Evolutionary conservation across 2,113 vertebrate genomes (phyloP), one percentile per base, ranked within the genome.

Genomic region (Myotis brandtii): DNA sequence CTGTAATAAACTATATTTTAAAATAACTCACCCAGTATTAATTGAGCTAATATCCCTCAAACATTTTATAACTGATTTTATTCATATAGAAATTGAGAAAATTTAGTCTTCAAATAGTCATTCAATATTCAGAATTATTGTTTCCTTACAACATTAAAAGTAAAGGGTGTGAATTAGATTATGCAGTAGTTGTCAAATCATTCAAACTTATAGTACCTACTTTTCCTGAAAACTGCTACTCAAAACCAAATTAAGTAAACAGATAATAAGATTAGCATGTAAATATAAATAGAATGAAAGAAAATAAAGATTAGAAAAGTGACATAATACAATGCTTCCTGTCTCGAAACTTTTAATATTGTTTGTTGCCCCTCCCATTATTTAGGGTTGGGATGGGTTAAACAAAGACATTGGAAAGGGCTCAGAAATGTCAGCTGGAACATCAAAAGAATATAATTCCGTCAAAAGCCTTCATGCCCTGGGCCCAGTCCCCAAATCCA

Each of bases 31-130:
- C 8, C 0, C 16, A 48, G 20, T 9, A 43, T 27, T 62, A 82
- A 37, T 23, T 87, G 30, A 3, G 25, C 27, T 76, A 32, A 32
- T 76, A 17, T 48, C 30, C 72, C 46, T 85, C 62, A 84, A 72
- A 93, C 23, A 80, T 89, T 75, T 80, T 73, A 20, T 64, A 81
- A 76, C 10, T 88, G 25, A 93, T 75, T 91, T 94, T 91, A 40
- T 27, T 46, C 67, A 69, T 69, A 91, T 6, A 73, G 16, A 96
- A 88, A 89, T 2, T 67, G 40, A 87, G 1, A 34, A 86, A 88
- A 30, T 76, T 85, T 89, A 64, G 46, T 43, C 83, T 75, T 82
- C 52, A 89, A 91, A 50, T 11, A 84, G 3, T 25, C 27, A 48
- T 23, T 93, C 11, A 50, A 25, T 54, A 79, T 73, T 94, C 70